Evolutionary conservation across 2,888 invertebrate species (phyloP).

Genomic region (Zeuzera pyrina): DNA sequence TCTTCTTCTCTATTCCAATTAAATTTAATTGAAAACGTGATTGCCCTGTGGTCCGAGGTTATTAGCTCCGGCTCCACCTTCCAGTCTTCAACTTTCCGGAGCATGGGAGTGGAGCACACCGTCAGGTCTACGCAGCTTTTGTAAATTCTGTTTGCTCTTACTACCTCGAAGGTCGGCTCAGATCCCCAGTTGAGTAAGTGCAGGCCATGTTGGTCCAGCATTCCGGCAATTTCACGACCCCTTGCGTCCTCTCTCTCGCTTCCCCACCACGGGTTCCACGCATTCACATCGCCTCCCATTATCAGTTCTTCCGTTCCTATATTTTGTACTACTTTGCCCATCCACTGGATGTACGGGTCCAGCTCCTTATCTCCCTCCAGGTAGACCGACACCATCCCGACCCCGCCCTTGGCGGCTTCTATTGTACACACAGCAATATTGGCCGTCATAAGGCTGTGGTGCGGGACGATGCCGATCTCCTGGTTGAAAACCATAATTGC

Average conservation of each 20-base stretch:
- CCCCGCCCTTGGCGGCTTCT: no score
- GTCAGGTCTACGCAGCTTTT: slow-evolving; percentile 10
- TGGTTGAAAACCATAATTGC: not conserved
- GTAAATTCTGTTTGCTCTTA: not conserved
- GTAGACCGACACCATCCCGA: not conserved
- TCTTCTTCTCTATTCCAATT: not conserved
- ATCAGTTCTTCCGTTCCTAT: not conserved
- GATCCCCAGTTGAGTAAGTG: not conserved
- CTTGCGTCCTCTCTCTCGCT: not conserved
- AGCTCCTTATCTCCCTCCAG: not conserved
- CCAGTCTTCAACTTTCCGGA: slow-evolving; percentile 5
- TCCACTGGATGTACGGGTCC: not conserved
- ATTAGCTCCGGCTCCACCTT: slow-evolving; percentile 3
- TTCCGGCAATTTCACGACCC: not conserved
- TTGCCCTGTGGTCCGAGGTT: slow-evolving; percentile 9
- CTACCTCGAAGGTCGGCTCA: not conserved
- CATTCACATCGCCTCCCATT: slow-evolving; percentile 1
- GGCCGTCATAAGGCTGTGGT: no score
- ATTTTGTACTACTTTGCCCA: not conserved
- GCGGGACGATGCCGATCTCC: not conserved
- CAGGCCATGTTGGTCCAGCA: not conserved
- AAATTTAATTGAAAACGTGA: slow-evolving; percentile 1
- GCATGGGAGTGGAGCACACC: slow-evolving; percentile 4
- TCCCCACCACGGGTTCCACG: slow-evolving; percentile 1
- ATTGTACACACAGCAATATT: no score